Evolutionary conservation across 2,888 invertebrate genomes (phyloP).

Genomic region (Agapostemon virescens): DNA sequence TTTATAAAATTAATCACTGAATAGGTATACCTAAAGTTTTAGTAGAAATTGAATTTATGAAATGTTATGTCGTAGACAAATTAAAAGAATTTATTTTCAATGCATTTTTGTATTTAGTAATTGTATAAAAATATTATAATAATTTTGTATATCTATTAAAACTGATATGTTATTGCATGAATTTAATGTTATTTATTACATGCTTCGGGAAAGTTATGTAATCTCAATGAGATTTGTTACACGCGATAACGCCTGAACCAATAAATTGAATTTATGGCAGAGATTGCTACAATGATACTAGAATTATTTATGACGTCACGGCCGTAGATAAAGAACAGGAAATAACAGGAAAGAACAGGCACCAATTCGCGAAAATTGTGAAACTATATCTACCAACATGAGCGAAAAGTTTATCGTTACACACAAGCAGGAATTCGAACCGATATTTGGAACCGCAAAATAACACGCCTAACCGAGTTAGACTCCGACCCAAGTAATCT

Average conservation of each 20-base stretch:
- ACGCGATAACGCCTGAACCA: background rate
- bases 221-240: conserved; percentile 1
- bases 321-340: background rate
- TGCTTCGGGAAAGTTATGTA: background rate
- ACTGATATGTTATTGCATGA: background rate
- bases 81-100: background rate
- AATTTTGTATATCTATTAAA: background rate
- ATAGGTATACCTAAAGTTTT: background rate
- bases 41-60: background rate
- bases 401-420: background rate
- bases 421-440: too few relatives aligned
- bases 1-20: background rate
- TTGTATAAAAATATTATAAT: background rate
- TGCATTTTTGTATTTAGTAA: background rate
- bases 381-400: background rate
- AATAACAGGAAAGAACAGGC: background rate
- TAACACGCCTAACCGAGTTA: too few relatives aligned
- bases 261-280: background rate
- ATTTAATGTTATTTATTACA: background rate
- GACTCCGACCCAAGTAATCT: too few relatives aligned
- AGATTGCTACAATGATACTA: background rate
- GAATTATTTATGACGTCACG: background rate
- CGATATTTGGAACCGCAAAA: too few relatives aligned
- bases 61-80: background rate
- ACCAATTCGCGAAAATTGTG: too few relatives aligned